Base-by-base conservation (phyloP, 2,888 invertebrate genomes). In the Caenorhabditis auriculariae region DNA sequence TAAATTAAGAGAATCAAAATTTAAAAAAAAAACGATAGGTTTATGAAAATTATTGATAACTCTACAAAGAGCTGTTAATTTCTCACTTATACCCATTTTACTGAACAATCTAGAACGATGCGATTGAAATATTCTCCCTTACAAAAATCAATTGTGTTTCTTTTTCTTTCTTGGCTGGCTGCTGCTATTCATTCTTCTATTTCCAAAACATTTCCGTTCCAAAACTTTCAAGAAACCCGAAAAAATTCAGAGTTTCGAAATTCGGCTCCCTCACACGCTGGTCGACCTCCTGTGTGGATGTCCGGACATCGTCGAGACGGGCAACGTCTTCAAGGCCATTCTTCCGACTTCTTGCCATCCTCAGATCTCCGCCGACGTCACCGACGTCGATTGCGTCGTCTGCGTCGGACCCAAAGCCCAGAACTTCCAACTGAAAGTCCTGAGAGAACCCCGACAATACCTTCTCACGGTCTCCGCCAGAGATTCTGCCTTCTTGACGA, bases 211-310 rank as follows among this genome's bases (percentile, higher is more conserved):
- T n/a, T n/a, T n/a, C n/a, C n/a, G n/a, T n/a, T n/a, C n/a, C n/a
- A n/a, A n/a, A n/a, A n/a, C n/a, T n/a, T n/a, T n/a, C n/a, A n/a
- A n/a, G n/a, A n/a, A n/a, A n/a, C n/a, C n/a, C n/a, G n/a, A n/a
- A n/a, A 27, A 43, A 12, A 44, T 53, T 43, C 43, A 54, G 58
- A 45, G 41, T 15, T 57, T 62, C 45, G 7, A 38, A 6, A 24
- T 61, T n/a, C 41, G 48, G 3, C 28, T 67, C 15, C 61, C 67
- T 4, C 41, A 48, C 24, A 32, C 45, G 9, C 46, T 67, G 7
- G 42, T 64, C n/a, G 46, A 64, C 45, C 50, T 67, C 12, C 49
- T 67, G 9, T 50, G 43, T 35, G 60, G 57, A 7, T 46, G 58
- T 32, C 60, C 61, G 5, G 61, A 60, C 41, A 6, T 37, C 9